Base-by-base conservation (phyloP, 2,888 invertebrate species). In the Apodemia zela region DNA sequence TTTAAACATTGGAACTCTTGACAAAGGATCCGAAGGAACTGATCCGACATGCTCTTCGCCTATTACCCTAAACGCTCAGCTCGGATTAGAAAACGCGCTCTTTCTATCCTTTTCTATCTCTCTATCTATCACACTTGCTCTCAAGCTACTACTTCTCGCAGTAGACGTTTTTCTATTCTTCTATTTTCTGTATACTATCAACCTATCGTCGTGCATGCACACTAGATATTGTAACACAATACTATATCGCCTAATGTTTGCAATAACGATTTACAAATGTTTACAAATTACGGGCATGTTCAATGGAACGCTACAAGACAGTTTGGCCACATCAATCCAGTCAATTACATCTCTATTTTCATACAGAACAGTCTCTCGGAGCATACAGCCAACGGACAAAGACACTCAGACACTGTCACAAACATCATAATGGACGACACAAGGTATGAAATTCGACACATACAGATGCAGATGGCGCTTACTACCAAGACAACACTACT, bases 151-250 rank as follows among this genome's bases (percentile, higher is more conserved):
- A 82, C 79, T 82, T 86, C 86, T 88, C 82, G 89, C 87, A 88
- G 87, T 90, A 92, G 89, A 86, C 78, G 78, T 82, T 86, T 86
- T 85, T 73, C 83, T 89, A 79, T 81, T 86, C 87, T 89, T 89
- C 84, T 82, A 84, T 87, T 88, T 89, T 90, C 87, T 80, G 85
- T 90, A 86, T 83, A 81, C 84, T 89, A 87, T 88, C 86, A 80
- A 79, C 84, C 87, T 88, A 76, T 85, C 87, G 86, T 88, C 87
- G 90, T 91, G 91, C 91, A 91, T 91, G 91, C 81, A 91, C 91
- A 91, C 91, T 91, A 91, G 91, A 87, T 90, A 90, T 88, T 89
- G 88, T 89, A 85, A 89, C 90, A 90, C 85, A 87, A 85, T 84
- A 87, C 84, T 86, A 84, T 85, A 81, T 79, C 84, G 87, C 82